A percentile compares a stretch with the other conserved stretches of the same genome.
Evolutionary conservation across 1,140 invertebrate genomes (phyloP).

Genomic region (Arctopsyche grandis): DNA sequence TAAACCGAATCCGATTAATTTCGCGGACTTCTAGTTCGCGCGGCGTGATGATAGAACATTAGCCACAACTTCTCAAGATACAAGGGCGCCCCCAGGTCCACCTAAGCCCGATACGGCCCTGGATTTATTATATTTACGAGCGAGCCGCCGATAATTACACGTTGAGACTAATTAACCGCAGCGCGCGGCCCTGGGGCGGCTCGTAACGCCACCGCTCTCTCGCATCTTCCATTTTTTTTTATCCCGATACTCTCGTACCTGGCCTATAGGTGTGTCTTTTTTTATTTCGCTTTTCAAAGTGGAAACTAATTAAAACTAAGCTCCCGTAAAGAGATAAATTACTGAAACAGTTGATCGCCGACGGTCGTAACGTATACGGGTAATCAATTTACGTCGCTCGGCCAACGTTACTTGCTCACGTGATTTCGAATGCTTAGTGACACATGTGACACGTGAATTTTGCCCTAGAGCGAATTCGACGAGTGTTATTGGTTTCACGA

Average conservation of each 20-base stretch:
- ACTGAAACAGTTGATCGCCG: conserved; percentile 11
- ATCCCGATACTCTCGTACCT: not conserved
- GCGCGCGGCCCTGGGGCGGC: conserved; percentile 33
- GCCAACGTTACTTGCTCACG: not conserved
- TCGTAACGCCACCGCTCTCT: conserved; percentile 11
- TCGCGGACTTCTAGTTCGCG: too few species aligned
- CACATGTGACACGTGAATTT: too few species aligned
- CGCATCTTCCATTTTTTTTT: conserved; percentile 15
- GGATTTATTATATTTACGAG: conserved; percentile 47
- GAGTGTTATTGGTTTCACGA: not conserved
- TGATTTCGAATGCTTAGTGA: not conserved
- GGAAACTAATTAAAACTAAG: conserved; percentile 51
- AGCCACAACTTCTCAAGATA: too few species aligned
- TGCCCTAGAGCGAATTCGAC: too few species aligned
- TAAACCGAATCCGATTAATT: too few species aligned
- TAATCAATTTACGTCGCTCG: not conserved
- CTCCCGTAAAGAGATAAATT: conserved; percentile 51
- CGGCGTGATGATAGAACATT: too few species aligned
- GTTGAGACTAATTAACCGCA: conserved; percentile 52
- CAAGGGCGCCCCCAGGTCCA: too few species aligned
- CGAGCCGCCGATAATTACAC: conserved; percentile 50
- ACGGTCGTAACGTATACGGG: conserved; percentile 20
- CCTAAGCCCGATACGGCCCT: conserved; percentile 14
- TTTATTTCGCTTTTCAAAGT: conserved; percentile 16
- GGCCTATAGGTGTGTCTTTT: not conserved